Evolutionary conservation across 2,888 invertebrate genomes (phyloP).

Genomic region (Lasioglossum villosulum): DNA sequence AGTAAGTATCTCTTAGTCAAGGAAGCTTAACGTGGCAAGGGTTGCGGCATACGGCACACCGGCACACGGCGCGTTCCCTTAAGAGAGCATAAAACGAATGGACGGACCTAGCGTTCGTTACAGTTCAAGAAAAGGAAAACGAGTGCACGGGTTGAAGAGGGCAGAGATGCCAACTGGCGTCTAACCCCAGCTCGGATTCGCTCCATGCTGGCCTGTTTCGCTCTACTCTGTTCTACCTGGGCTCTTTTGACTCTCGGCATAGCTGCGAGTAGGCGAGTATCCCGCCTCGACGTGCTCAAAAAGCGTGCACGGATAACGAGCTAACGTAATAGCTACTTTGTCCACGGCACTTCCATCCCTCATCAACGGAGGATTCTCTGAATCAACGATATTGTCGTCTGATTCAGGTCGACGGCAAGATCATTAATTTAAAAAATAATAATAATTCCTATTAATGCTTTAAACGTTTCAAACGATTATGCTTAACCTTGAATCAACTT

Average conservation of each 20-base stretch:
- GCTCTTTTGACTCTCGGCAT: constrained; percentile 65
- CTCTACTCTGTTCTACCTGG: neutral
- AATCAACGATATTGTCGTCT: neutral
- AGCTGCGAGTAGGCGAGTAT: constrained; percentile 40
- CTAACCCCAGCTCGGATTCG: constrained; percentile 32
- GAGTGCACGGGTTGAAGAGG: constrained; percentile 45
- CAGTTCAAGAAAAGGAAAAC: constrained; percentile 54
- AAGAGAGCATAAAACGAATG: constrained; percentile 54
- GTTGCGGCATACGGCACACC: constrained; percentile 15
- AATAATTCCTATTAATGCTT: neutral
- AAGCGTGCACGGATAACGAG: constrained; percentile 67
- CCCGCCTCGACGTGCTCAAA: constrained; percentile 56
- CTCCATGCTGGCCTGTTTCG: neutral
- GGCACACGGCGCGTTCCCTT: constrained; percentile 25
- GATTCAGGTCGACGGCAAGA: neutral
- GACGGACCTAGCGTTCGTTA: constrained; percentile 54
- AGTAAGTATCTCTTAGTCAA: constrained; percentile 53
- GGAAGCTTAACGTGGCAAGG: constrained; percentile 39
- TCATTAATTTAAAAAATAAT: too few relatives aligned
- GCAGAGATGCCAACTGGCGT: constrained; percentile 41
- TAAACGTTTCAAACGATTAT: neutral
- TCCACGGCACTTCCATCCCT: constrained; percentile 51
- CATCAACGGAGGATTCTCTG: constrained; percentile 50
- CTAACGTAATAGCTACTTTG: constrained; percentile 69
- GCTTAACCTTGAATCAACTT: too few relatives aligned